Base-by-base conservation (phyloP, 2,888 invertebrate species). In the Eremobia ochroleuca region DNA sequence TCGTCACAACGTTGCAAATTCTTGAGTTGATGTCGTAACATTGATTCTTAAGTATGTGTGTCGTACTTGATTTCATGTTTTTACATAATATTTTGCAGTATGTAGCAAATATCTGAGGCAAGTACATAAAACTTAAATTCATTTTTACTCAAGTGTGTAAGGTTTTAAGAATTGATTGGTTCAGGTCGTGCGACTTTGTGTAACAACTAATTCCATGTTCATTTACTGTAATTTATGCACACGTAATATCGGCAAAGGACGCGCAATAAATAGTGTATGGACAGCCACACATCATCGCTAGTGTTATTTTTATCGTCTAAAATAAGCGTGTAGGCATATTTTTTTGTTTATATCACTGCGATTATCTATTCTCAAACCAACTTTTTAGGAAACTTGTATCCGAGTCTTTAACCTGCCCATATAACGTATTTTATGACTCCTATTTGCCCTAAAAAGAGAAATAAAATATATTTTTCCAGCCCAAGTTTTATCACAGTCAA, bases 401-500 rank as follows among this genome's bases (percentile, higher is more conserved):
- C 67, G 66, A 82, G 81, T 77, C 83, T 81, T 83, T 84, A 78
- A 83, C 76, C 77, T 81, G 84, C n/a, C 86, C 90, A 87, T 87
- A 89, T 86, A 87, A 76, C 81, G 82, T 76, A 80, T 89, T 91
- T 90, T 88, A 89, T 90, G 87, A 86, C 82, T 87, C 71, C 84
- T 84, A 86, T 70, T 83, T 90, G 85, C 87, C 90, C 87, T 89
- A 90, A 90, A 89, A 90, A 87, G 88, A 89, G 85, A 88, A 88
- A 90, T 87, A 89, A 90, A 90, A 89, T 88, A 79, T 83, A 75
- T 87, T 82, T 88, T 85, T 84, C 82, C 77, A 76, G 84, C 84
- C 86, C 82, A 82, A 85, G 90, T 90, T 93, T 93, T 93, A 93
- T 93, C 93, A 93, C 92, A 92, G 92, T 93, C 92, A 93, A 93